Base-by-base conservation (phyloP, 2,797 vertebrate species). In the Sylvilagus floridanus region DNA sequence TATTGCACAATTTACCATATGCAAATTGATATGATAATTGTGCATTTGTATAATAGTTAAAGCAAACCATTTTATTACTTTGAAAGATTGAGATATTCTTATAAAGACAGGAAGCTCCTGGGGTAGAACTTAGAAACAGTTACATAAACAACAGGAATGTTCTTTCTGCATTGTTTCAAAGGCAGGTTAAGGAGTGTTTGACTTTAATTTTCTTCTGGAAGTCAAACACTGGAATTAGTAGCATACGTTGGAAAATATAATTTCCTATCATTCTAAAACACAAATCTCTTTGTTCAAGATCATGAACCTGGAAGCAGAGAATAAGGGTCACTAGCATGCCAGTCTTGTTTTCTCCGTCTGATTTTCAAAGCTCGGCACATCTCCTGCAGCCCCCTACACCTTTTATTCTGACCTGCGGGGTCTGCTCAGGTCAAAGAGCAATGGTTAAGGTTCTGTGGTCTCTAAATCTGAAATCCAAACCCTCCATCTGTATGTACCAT, bases 171-270 rank as follows among this genome's bases (percentile, higher is more conserved):
- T 54, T 93, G 37, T 52, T 94, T 93, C 72, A 42, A 72, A 84
- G 50, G 37, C 52, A 21, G 5, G 1, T 13, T 62, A 50, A 90
- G 50, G 13, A 52, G 77, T 28, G 90, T 54, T 73, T 94, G 14
- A 77, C 82, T 85, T 82, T 28, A 50, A 47, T 84, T 88, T 93
- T 93, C 54, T 76, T 71, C 54, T 85, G n/a, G 57, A 75, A 88
- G n/a, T 83, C 76, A 66, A 81, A 69, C 52, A 82, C 28, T 11
- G 12, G 13, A 85, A 28, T 77, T 37, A 50, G 1, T 71, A 92
- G 17, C 42, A 17, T 26, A 73, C 4, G 6, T 42, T 86, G 35
- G n/a, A 87, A 95, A 79, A 32, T 47, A 14, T 32, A 3, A 8
- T 82, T 73, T 81, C 17, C 8, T 52, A 2, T 83, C 42, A 73